Base-by-base conservation (phyloP, 1,140 invertebrate species). In the Nymphalis io region DNA sequence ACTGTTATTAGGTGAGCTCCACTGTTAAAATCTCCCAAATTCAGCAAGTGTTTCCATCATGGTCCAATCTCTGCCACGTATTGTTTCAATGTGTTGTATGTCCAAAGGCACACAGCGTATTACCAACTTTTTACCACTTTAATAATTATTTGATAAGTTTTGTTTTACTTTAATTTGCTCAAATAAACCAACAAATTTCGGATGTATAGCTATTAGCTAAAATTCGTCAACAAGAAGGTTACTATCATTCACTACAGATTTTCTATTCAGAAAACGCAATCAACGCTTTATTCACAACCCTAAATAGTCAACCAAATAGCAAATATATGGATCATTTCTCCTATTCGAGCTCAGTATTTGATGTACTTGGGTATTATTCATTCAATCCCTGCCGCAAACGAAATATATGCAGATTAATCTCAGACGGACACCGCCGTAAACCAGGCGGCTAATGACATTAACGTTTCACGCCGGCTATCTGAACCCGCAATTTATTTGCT, bases 341-440 rank as follows among this genome's bases (percentile, higher is more conserved):
- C 21, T 38, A 39, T 39, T 59, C 27, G 6, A 16, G 18, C 18
- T 44, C 20, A 33, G 55, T 16, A 33, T 58, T 38, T 59, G 21
- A 33, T 18, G 27, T 33, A 33, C 55, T 55, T 46, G 2, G 18
- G 55, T 58, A 59, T 59, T 59, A 59, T 59, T 59, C 57, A 59
- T 59, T 59, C 55, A 58, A 58, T 58, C 55, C 39, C 27, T 2
- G 20, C 18, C 10, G 48, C 21, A 39, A 39, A 39, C 57, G 33
- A 59, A 59, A 59, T 59, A 15, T 59, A 59, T 59, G 57, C 57
- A 59, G n/a, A 59, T 59, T 59, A 59, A 40, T 11, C 38, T 39
- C 57, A 59, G 57, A 13, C 55, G 48, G 48, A 53, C 20, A 53
- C 20, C 18, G 48, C n/a, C 57, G 57, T 59, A 59, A 59, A 59